These are phyloP conservation scores for Melieria picta DNA, from an alignment of 2,888 invertebrate genomes.

Conservation along the genomic window DNA sequence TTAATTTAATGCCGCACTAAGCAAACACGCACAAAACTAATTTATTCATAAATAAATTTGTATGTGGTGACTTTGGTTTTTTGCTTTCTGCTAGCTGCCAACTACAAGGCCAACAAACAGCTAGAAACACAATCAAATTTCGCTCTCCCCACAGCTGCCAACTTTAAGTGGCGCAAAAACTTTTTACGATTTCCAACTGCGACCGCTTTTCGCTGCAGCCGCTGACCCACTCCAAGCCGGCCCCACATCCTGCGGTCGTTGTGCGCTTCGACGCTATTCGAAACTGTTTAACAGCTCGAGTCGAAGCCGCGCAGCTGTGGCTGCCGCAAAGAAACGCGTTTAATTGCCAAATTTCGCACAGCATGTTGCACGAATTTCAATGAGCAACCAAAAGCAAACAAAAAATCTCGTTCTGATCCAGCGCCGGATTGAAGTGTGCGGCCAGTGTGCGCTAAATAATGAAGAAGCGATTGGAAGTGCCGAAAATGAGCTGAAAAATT, in stretches of 20 bases:
- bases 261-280: neutral
- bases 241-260: neutral
- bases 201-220: neutral
- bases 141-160: neutral
- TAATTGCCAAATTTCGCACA: constrained; percentile 30
- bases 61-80: neutral
- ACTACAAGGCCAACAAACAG: neutral
- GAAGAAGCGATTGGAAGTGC: too few relatives aligned
- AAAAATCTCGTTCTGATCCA: too few relatives aligned
- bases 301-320: neutral
- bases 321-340: constrained; percentile 4
- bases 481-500: too few relatives aligned
- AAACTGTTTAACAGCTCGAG: neutral
- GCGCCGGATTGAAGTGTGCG: neutral
- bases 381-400: neutral
- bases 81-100: too few relatives aligned
- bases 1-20: neutral
- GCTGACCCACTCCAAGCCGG: neutral
- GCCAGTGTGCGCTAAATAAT: too few relatives aligned
- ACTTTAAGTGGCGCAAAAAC: neutral
- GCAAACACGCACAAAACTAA: constrained; percentile 22
- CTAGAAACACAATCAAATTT: neutral
- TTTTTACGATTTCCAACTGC: neutral
- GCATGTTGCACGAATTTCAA: constrained; percentile 26
- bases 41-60: constrained; percentile 9